Evolutionary conservation across 2,797 vertebrate species (phyloP).

Genomic region (Rhinoraja longicauda): DNA sequence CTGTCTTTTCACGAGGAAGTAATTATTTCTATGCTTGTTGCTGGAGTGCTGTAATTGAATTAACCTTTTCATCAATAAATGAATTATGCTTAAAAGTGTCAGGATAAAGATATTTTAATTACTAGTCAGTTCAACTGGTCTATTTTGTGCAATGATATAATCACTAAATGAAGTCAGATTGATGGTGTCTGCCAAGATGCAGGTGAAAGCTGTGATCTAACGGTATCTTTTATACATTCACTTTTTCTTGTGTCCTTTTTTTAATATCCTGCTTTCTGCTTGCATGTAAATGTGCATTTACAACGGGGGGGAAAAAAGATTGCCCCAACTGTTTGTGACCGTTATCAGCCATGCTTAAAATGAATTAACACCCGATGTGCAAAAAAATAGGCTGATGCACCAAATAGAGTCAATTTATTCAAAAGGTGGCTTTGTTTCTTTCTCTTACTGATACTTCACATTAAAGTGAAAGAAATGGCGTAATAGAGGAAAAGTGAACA

Average conservation of each 20-base stretch:
- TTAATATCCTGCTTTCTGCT: background rate
- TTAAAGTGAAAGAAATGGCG: background rate
- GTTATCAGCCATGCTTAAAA: background rate
- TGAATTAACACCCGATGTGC: constrained; percentile 16
- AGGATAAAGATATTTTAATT: constrained; percentile 36
- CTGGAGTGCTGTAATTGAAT: constrained; percentile 26
- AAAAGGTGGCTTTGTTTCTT: background rate
- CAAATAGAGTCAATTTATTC: constrained; percentile 8
- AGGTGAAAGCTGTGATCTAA: constrained; percentile 7
- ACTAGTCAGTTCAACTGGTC: constrained; percentile 29
- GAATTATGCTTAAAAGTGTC: constrained; percentile 35
- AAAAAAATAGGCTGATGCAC: background rate
- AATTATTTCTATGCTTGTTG: constrained; percentile 27
- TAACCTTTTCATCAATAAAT: constrained; percentile 37
- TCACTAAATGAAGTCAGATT: constrained; percentile 28
- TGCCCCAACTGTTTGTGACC: constrained; percentile 2
- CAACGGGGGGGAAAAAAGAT: background rate
- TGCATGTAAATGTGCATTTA: background rate
- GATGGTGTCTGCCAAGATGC: background rate
- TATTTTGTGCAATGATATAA: constrained; percentile 27
- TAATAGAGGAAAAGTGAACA: background rate
- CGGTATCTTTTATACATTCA: background rate
- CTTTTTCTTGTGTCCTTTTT: background rate
- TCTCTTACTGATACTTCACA: background rate
- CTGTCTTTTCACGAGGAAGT: constrained; percentile 19